phyloP scores from a whole-genome alignment of 35 echinoderm and acorn worm species.

The Amphiura filiformis region DNA sequence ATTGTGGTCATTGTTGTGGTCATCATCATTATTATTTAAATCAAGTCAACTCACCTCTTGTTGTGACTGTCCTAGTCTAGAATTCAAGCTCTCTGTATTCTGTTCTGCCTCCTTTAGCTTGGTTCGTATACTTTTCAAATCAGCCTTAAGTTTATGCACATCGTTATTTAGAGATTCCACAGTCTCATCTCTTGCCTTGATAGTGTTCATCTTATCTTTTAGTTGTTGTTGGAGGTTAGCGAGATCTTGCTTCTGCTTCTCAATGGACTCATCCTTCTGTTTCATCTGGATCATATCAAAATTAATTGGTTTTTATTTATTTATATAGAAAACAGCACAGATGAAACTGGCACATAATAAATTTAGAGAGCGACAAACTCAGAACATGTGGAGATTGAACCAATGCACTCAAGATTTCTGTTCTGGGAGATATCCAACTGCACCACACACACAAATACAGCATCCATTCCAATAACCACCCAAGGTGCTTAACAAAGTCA shows the following conservation, averaged over 20 bases:
- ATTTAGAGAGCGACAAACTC: too few species aligned
- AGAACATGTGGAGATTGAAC: too few species aligned
- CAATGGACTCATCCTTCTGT: conserved; percentile 50
- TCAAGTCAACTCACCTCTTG: conserved; percentile 48
- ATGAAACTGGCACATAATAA: too few species aligned
- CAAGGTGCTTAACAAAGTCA: too few species aligned
- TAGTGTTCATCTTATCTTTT: conserved; percentile 53
- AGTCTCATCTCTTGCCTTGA: conserved; percentile 59
- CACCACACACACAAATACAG: too few species aligned
- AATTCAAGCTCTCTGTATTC: conserved; percentile 34
- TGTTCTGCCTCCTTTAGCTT: conserved; percentile 55
- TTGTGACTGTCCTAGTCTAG: conserved; percentile 52
- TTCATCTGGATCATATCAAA: conserved; percentile 39
- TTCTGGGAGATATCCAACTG: too few species aligned
- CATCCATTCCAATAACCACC: too few species aligned
- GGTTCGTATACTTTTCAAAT: conserved; percentile 52
- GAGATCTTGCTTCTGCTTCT: conserved; percentile 55
- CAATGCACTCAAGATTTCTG: too few species aligned
- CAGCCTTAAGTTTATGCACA: conserved; percentile 46
- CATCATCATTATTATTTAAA: too few species aligned
- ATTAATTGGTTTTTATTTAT: background rate
- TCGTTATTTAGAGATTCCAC: conserved; percentile 72
- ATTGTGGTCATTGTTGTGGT: background rate
- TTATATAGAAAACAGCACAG: background rate
- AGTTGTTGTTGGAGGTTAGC: conserved; percentile 72